phyloP scores from a whole-genome alignment of 2,888 invertebrate genomes.

The Coecobrya sp. region DNA sequence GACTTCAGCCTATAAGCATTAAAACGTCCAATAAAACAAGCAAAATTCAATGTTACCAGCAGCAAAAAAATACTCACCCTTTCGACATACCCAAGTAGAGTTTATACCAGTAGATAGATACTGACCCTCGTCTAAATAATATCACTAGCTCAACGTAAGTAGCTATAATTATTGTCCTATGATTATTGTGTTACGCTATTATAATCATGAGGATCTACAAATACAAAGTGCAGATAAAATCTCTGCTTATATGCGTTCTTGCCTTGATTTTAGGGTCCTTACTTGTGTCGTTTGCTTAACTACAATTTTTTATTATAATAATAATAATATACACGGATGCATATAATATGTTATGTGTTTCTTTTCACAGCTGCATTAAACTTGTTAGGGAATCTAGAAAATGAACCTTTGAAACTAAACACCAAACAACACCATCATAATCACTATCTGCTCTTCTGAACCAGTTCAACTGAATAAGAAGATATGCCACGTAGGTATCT shows the following conservation, averaged over 20 bases:
- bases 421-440: background rate
- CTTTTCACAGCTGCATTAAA: background rate
- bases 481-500: background rate
- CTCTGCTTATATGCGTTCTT: constrained; percentile 42
- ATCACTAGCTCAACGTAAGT: constrained; percentile 50
- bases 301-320: constrained; percentile 25
- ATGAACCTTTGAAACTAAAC: background rate
- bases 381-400: constrained; percentile 13
- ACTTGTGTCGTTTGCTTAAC: constrained; percentile 29
- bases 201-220: constrained; percentile 80
- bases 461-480: constrained; percentile 11
- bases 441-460: background rate
- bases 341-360: background rate
- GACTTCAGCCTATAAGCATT: constrained; percentile 69
- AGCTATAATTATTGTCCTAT: constrained; percentile 66
- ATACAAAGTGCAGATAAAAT: constrained; percentile 65
- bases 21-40: constrained; percentile 60
- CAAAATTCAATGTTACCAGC: constrained; percentile 42
- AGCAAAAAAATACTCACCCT: constrained; percentile 7
- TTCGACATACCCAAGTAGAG: background rate
- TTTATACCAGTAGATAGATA: background rate
- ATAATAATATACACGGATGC: constrained; percentile 29
- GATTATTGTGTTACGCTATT: constrained; percentile 77
- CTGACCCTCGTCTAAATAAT: constrained; percentile 70
- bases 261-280: constrained; percentile 61